A percentile compares a stretch with the other conserved stretches of the same genome.
Evolutionary conservation across 2,797 vertebrate genomes (phyloP).

Genomic region (Balearica regulorum): DNA sequence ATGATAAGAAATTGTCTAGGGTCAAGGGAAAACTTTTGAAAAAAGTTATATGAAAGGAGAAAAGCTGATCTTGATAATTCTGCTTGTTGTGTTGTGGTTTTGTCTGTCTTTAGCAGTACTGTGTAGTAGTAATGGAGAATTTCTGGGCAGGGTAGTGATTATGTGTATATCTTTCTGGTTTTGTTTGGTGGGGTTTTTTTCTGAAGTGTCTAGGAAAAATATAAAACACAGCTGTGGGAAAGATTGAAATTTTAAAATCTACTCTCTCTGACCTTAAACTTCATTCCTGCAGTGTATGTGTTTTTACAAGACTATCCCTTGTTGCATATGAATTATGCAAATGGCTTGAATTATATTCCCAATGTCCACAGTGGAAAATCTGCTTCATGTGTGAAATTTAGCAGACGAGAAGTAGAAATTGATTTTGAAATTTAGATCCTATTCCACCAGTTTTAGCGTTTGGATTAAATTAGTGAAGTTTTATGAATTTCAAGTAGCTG

Average conservation of each 20-base stretch:
- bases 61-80: not conserved
- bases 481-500: not conserved
- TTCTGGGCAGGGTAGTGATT: not conserved
- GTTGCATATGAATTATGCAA: not conserved
- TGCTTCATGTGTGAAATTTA: not conserved
- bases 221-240: not conserved
- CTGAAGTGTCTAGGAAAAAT: not conserved
- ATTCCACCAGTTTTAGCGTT: not conserved
- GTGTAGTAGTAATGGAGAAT: not conserved
- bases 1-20: not conserved
- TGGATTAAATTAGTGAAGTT: not conserved
- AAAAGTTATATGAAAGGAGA: not conserved
- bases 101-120: not conserved
- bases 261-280: not conserved
- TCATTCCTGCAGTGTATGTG: not conserved
- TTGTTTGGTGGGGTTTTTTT: not conserved
- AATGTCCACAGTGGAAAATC: not conserved
- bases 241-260: not conserved
- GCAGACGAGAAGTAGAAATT: not conserved
- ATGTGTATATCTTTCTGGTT: not conserved
- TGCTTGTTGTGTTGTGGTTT: not conserved
- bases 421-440: not conserved
- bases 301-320: not conserved
- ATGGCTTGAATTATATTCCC: not conserved
- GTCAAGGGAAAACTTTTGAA: not conserved